Evolutionary conservation across 2,113 vertebrate species (phyloP).

Genomic region (Gnathonemus echidnorhynchus): DNA sequence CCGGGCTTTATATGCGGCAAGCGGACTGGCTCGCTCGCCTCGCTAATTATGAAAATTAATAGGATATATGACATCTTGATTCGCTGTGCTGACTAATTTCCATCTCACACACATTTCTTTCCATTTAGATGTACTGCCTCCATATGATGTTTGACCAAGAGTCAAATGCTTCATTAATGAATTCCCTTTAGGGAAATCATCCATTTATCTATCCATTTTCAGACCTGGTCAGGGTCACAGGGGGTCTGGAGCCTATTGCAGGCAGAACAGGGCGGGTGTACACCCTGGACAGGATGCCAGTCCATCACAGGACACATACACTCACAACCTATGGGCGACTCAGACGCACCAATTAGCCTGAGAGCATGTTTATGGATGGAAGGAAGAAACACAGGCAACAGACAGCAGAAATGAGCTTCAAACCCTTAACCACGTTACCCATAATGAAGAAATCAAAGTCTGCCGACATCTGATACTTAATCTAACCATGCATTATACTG

Average conservation of each 20-base stretch:
- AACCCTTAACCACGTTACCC: neutral
- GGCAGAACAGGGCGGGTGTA: neutral
- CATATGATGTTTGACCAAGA: neutral
- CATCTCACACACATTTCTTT: neutral
- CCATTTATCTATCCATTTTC: neutral
- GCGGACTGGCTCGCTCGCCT: neutral
- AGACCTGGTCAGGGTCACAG: neutral
- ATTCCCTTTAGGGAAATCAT: neutral
- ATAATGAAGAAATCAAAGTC: neutral
- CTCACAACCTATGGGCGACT: neutral
- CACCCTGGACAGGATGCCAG: neutral
- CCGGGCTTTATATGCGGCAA: neutral
- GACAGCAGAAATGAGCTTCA: neutral
- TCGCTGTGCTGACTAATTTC: neutral
- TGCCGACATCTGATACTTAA: neutral
- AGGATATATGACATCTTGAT: neutral
- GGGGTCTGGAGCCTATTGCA: neutral
- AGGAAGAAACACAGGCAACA: neutral
- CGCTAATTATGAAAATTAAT: neutral
- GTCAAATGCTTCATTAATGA: neutral
- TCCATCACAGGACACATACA: neutral
- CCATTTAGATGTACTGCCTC: neutral
- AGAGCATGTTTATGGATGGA: neutral
- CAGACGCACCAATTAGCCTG: neutral
- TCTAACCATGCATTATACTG: neutral